These are phyloP conservation scores for Exephanes ischioxanthus DNA, from an alignment of 2,888 invertebrate species.

Conservation along the genomic window DNA sequence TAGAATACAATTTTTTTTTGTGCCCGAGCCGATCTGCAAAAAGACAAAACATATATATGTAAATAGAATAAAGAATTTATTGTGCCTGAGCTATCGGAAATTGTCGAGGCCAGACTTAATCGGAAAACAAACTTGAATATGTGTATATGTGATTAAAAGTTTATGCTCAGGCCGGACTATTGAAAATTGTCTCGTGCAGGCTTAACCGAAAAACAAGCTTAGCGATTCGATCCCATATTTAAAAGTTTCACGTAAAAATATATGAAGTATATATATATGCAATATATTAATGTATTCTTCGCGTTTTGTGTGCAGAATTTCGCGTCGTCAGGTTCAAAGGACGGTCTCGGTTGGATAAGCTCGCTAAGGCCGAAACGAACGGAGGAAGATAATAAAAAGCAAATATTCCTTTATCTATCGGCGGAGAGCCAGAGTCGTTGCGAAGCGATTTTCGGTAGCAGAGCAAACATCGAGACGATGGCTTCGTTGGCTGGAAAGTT, in stretches of 20 bases:
- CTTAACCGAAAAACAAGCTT: background rate
- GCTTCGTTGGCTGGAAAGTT: slow-evolving; percentile 59
- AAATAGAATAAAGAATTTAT: too few relatives aligned
- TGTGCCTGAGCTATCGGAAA: too few relatives aligned
- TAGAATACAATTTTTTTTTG: too few relatives aligned
- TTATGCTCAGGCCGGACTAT: background rate
- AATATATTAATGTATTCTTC: background rate
- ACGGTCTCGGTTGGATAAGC: background rate
- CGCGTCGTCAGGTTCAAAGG: slow-evolving; percentile 12
- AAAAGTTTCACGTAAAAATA: background rate
- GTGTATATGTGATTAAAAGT: too few relatives aligned
- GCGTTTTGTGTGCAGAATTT: slow-evolving; percentile 16
- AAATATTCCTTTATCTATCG: background rate
- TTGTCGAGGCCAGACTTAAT: background rate
- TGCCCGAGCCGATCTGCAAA: background rate
- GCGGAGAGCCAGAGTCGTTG: background rate
- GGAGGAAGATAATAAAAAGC: background rate
- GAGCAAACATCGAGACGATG: slow-evolving; percentile 39
- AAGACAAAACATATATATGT: background rate
- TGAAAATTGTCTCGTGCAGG: background rate
- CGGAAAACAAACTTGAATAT: background rate
- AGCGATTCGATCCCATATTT: background rate
- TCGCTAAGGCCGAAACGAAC: background rate
- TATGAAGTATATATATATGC: background rate
- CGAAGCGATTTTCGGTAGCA: slow-evolving; percentile 21